Evolutionary conservation across 2,113 vertebrate genomes (phyloP), one percentile per base, ranked within the genome.

Genomic region (Anas platyrhynchos): DNA sequence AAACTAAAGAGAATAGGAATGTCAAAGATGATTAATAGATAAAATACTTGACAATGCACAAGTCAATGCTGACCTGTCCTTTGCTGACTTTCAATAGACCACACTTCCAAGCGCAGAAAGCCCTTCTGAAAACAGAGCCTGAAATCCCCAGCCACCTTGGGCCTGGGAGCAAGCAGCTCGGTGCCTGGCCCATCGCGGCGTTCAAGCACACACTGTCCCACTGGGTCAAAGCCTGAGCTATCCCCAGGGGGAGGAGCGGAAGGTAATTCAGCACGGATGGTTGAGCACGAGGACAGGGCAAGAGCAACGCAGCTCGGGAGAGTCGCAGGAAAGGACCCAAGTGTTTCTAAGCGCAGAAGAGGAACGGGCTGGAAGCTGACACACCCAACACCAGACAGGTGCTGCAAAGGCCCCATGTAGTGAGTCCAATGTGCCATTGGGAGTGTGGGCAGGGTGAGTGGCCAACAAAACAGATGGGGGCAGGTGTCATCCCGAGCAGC

Each of bases 151-250:
- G 36, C 41, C 23, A 18, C 59, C 63, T 77, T 26, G 79, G 54
- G 22, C 58, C 62, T 74, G 83, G 86, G 63, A 94, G 81, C 50
- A 59, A 87, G 77, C 56, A 75, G 86, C 83, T 71, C 86, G 6
- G 27, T 22, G 21, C 55, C 80, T 44, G 38, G n/a, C 34, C 80
- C 77, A 82, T 88, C 90, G 83, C 81, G 88, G 89, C 65, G 25
- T 80, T 93, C 48, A 85, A 91, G 79, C 76, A 54, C 66, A 56
- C 61, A 83, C 74, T 74, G 72, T 95, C 85, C 79, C 76, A 66
- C 56, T 68, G 89, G 83, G 91, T 92, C 92, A 96, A 80, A 95
- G 66, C 66, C 88, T 65, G 71, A 58, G 83, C 73, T 93, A 91
- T 86, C 82, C 86, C 86, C 93, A 12, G 80, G 66, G 84, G 86